Conservation (phyloP, 2,797 vertebrate genomes). For the Centroberyx gerrardi region DNA sequence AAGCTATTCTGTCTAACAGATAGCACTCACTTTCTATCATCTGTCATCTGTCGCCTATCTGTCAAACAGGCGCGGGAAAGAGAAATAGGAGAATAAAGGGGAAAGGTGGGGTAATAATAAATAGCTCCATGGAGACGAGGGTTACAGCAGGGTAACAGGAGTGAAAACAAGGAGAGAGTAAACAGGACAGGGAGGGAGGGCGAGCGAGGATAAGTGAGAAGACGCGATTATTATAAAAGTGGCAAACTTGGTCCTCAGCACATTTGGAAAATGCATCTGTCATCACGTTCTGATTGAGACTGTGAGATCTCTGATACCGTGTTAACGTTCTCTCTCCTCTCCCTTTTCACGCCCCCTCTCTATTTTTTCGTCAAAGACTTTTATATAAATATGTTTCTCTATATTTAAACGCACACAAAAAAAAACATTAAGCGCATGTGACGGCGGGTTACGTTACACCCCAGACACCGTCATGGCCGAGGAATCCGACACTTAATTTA, state of each 20-base stretch:
- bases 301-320: constrained; percentile 63
- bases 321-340: constrained; percentile 58
- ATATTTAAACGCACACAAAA: constrained; percentile 73
- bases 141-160: constrained; percentile 28
- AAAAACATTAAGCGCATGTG: constrained; percentile 69
- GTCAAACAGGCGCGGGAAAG: not conserved
- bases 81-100: constrained; percentile 25
- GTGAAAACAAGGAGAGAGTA: constrained; percentile 38
- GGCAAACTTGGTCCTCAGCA: constrained; percentile 49
- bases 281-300: constrained; percentile 30
- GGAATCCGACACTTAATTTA: constrained; percentile 58
- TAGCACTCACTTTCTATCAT: not conserved
- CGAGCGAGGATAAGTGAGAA: constrained; percentile 28
- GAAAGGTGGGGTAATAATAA: constrained; percentile 5
- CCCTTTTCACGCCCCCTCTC: constrained; percentile 63
- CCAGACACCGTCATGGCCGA: not conserved
- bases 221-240: constrained; percentile 40
- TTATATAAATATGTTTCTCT: constrained; percentile 71
- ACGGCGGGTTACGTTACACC: constrained; percentile 62
- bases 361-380: constrained; percentile 50
- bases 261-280: constrained; percentile 54
- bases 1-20: not conserved
- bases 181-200: constrained; percentile 16
- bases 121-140: constrained; percentile 53
- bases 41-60: not conserved